Evolutionary conservation across 2,113 vertebrate genomes (phyloP).

Genomic region (Rhinoptilus africanus): DNA sequence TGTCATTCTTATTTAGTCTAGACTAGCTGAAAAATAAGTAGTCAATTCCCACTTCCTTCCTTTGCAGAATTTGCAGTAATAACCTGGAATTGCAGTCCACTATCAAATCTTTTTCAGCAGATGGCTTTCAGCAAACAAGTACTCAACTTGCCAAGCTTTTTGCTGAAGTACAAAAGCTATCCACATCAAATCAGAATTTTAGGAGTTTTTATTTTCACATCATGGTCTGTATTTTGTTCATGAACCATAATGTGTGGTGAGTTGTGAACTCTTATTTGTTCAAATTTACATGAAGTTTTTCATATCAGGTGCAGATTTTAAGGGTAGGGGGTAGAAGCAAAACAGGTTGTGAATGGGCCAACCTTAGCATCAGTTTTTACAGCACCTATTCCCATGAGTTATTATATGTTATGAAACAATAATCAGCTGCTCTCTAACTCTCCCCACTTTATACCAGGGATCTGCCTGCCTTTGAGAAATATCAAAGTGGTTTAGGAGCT

Average conservation of each 20-base stretch:
- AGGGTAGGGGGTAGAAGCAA: background rate
- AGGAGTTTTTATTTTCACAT: background rate
- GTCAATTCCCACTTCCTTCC: conserved; percentile 15
- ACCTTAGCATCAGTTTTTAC: background rate
- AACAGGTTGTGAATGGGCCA: background rate
- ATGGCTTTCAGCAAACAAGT: conserved; percentile 35
- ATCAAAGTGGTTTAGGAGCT: background rate
- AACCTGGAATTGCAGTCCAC: conserved; percentile 28
- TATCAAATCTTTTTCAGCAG: conserved; percentile 30
- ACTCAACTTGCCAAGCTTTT: background rate
- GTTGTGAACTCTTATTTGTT: background rate
- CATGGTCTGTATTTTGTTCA: background rate
- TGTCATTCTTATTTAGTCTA: conserved; percentile 31
- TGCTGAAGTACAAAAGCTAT: background rate
- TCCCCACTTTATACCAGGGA: background rate
- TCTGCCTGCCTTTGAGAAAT: background rate
- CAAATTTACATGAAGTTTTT: background rate
- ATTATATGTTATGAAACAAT: background rate
- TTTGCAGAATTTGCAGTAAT: conserved; percentile 26
- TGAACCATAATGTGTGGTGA: background rate
- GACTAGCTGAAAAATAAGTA: conserved; percentile 6
- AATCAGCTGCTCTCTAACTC: background rate
- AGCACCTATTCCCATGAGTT: background rate
- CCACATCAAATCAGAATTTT: background rate
- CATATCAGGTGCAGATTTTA: background rate